Evolutionary conservation across 2,888 invertebrate genomes (phyloP), one percentile per base, ranked within the genome.

Genomic region (Ligdia adustata): DNA sequence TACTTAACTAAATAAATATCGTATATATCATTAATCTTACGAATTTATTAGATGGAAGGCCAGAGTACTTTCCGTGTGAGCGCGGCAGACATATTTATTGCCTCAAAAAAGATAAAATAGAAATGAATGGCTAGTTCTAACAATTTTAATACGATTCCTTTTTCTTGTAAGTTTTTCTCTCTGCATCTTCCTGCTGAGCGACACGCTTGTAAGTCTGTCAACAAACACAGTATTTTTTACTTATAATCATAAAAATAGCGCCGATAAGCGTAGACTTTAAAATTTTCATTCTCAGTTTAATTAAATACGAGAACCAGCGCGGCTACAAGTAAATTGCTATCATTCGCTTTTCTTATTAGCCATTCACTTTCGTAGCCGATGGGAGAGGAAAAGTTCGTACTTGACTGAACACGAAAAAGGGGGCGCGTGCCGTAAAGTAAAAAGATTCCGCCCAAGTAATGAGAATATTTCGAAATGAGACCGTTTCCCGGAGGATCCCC

Each of bases 21-120:
- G 79, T 77, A 82, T 82, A 76, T 75, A 75, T 78, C 86, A 83
- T 88, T 83, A 82, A 87, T 87, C 87, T 84, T 73, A 62, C 66
- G 68, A 71, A 88, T 87, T 88, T 88, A 87, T 88, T 75, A 74
- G 69, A 64, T 75, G 64, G 71, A 69, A 73, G 75, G 79, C 72
- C 62, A 69, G 73, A 70, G 75, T 79, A 73, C 78, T 75, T 69
- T 64, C 74, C 69, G 65, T 63, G 77, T 75, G 81, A 81, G 76
- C 82, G 82, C 79, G 82, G 72, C 52, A 54, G 79, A 82, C 75
- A 73, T 84, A 84, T 88, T 86, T 86, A 87, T 85, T 73, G 74
- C 77, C 62, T 53, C 57, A 62, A 62, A 64, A 75, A 77, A 82
- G 81, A 82, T 81, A 83, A 84, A 79, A 78, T 73, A 72, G 55